Conservation (phyloP, 2,797 vertebrate species). For the Tenualosa thibaudeaui region DNA sequence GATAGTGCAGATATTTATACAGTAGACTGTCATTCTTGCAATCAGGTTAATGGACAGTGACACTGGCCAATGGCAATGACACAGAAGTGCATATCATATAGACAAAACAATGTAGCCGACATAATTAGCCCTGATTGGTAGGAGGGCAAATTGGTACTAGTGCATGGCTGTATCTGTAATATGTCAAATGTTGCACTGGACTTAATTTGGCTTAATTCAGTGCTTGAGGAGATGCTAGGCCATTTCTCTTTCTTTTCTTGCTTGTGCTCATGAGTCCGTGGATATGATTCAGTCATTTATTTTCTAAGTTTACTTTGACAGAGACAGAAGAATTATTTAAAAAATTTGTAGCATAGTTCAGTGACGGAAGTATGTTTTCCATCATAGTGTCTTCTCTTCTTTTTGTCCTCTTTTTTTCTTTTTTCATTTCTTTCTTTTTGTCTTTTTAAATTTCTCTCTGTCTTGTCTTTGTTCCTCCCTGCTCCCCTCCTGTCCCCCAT, state of each 20-base stretch:
- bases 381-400: neutral
- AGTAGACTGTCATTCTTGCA: neutral
- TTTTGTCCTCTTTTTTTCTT: neutral
- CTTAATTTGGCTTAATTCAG: neutral
- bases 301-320: neutral
- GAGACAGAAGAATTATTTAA: neutral
- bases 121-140: no score
- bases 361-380: neutral
- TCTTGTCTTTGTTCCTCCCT: neutral
- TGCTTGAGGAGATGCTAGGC: neutral
- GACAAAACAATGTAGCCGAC: no score
- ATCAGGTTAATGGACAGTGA: no score
- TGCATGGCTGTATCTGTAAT: no score
- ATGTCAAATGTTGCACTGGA: no score
- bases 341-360: neutral
- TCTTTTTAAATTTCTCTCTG: neutral
- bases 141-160: no score
- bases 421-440: neutral
- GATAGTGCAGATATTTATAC: neutral
- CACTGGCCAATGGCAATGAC: no score
- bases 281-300: neutral
- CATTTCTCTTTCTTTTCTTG: neutral
- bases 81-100: no score
- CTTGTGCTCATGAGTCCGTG: neutral
- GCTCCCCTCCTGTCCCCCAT: neutral